Conservation (phyloP, 2,888 invertebrate species). For the Philhelius pedissequus region DNA sequence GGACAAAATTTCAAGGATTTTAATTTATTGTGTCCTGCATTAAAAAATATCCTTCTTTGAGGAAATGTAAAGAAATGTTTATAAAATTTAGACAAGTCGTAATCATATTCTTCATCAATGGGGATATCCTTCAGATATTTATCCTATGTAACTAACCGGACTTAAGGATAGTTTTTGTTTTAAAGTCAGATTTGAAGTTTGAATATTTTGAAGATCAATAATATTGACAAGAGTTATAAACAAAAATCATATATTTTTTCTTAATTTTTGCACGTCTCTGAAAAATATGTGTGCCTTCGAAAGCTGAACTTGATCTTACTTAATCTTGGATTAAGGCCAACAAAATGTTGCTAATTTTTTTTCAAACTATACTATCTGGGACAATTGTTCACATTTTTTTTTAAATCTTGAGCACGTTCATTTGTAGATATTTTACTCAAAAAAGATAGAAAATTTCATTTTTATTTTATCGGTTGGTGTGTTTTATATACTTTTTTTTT, state of each 20-base stretch:
- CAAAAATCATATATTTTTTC: too few species aligned
- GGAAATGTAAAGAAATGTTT: too few species aligned
- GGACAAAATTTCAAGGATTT: not conserved
- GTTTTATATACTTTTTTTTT: constrained; percentile 41
- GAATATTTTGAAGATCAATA: not conserved
- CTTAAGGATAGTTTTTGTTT: too few species aligned
- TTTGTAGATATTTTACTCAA: constrained; percentile 30
- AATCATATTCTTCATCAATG: too few species aligned
- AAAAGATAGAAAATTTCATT: constrained; percentile 57
- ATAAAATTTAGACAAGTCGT: too few species aligned
- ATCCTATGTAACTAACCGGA: too few species aligned
- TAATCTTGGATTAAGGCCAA: constrained; percentile 7
- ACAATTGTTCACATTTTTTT: constrained; percentile 59
- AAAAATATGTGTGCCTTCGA: not conserved
- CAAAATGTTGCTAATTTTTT: not conserved
- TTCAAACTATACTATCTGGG: constrained; percentile 36
- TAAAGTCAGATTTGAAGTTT: not conserved
- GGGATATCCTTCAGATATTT: too few species aligned
- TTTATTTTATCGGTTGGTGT: constrained; percentile 28
- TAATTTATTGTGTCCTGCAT: not conserved
- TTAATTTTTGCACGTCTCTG: too few species aligned
- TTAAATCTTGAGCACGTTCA: constrained; percentile 42
- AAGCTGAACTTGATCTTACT: not conserved
- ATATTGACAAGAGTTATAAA: too few species aligned
- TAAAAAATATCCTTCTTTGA: too few species aligned